Evolutionary conservation across 2,797 vertebrate genomes (phyloP).

Genomic region (Sebastolobus altivelis): DNA sequence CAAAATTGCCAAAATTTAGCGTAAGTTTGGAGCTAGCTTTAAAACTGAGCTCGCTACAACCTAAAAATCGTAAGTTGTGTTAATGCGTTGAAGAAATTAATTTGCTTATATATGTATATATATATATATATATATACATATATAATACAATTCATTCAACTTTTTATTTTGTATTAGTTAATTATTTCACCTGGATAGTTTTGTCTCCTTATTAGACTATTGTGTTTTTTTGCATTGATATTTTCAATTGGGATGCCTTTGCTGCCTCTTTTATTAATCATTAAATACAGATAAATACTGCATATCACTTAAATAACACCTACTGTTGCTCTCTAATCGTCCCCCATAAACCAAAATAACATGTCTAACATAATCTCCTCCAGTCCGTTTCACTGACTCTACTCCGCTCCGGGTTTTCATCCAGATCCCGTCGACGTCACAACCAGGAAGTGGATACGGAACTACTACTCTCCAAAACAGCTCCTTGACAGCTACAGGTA

Average conservation of each 20-base stretch:
- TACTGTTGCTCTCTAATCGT: background rate
- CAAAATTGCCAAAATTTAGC: too few species aligned
- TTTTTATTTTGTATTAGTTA: background rate
- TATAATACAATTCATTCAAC: background rate
- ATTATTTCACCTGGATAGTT: background rate
- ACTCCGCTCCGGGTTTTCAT: constrained; percentile 33
- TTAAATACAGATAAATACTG: background rate
- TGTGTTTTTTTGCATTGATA: background rate
- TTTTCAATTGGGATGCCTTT: background rate
- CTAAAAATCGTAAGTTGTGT: too few species aligned
- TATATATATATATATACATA: too few species aligned
- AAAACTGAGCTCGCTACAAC: too few species aligned
- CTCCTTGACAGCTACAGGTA: background rate
- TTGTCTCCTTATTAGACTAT: background rate
- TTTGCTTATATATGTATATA: too few species aligned
- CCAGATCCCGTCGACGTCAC: constrained; percentile 28
- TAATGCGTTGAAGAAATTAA: too few species aligned
- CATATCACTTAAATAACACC: background rate
- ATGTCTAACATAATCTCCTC: background rate
- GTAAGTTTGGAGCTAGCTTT: too few species aligned
- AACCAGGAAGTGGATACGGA: constrained; percentile 47
- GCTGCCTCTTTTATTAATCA: background rate
- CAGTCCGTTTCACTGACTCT: accelerated
- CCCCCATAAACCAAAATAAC: background rate
- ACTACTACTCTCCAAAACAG: background rate